Percentiles rank a stretch among this genome's conserved stretches.
phyloP scores from a whole-genome alignment of 1,140 invertebrate species.

The Philopotamus ludificatus region DNA sequence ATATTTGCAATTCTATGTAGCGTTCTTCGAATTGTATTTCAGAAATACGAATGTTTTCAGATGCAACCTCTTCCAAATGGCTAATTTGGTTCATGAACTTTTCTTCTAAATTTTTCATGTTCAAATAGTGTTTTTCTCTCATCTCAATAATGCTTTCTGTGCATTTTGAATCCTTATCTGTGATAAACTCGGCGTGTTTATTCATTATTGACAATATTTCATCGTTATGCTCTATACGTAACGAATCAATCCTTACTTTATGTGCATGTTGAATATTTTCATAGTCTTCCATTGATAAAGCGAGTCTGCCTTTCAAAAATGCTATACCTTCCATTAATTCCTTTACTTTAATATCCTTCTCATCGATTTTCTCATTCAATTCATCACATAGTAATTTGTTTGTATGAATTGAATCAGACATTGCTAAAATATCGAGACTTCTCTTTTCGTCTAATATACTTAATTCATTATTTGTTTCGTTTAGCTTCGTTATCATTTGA shows the following conservation, averaged over 20 bases:
- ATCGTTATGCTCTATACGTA: conserved; percentile 52
- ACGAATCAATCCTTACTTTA: conserved; percentile 50
- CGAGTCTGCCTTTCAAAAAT: conserved; percentile 54
- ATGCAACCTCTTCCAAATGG: conserved; percentile 51
- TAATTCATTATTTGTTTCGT: neutral
- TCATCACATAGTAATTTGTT: conserved; percentile 52
- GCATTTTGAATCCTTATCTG: conserved; percentile 45
- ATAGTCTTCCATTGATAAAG: conserved; percentile 54
- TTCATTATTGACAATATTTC: conserved; percentile 48
- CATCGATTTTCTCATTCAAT: conserved; percentile 50
- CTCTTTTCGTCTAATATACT: conserved; percentile 1
- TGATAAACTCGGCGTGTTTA: conserved; percentile 47
- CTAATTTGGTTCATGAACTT: conserved; percentile 53
- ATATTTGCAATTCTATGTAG: conserved; percentile 47
- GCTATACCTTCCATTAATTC: conserved; percentile 51
- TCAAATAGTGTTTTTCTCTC: conserved; percentile 46
- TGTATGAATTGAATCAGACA: conserved; percentile 50
- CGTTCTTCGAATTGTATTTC: conserved; percentile 55
- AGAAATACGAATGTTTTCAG: conserved; percentile 51
- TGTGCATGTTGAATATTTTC: conserved; percentile 54
- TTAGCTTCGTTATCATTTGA: neutral
- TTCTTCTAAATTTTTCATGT: conserved; percentile 46
- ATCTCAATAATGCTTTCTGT: conserved; percentile 47
- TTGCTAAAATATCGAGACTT: conserved; percentile 46
- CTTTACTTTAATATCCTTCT: conserved; percentile 46